These are phyloP conservation scores for Chelonoidis abingdonii DNA, from an alignment of 2,113 vertebrate genomes.

Conservation along the genomic window DNA sequence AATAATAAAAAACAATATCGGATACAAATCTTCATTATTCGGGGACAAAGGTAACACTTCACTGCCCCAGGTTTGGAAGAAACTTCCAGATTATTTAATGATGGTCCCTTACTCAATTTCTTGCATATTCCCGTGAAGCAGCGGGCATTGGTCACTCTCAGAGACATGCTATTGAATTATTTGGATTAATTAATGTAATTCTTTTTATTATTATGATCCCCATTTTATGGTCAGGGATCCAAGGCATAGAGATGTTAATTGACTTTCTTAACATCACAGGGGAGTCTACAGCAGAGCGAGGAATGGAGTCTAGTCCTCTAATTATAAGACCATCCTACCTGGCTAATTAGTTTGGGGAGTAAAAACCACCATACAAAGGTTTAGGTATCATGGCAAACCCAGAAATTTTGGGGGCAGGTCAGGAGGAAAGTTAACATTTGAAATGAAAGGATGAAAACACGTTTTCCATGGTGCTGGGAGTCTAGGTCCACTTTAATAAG, in stretches of 20 bases:
- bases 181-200: neutral
- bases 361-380: neutral
- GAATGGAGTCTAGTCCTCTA: neutral
- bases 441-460: neutral
- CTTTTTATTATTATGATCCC: neutral
- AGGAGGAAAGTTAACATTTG: neutral
- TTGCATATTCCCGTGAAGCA: neutral
- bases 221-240: neutral
- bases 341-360: neutral
- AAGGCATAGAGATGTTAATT: neutral
- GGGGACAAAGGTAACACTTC: neutral
- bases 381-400: neutral
- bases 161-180: neutral
- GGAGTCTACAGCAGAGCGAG: neutral
- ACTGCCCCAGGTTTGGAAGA: neutral
- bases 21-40: neutral
- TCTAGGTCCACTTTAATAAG: neutral
- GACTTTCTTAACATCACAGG: neutral
- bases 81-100: neutral
- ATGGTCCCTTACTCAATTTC: neutral
- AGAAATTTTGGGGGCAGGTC: neutral
- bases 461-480: neutral
- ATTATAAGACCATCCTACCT: neutral
- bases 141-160: neutral
- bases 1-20: neutral